A percentile compares a stretch with the other conserved stretches of the same genome.
These are phyloP conservation scores for Microtus pennsylvanicus DNA, from an alignment of 2,113 vertebrate species.

Conservation along the genomic window DNA sequence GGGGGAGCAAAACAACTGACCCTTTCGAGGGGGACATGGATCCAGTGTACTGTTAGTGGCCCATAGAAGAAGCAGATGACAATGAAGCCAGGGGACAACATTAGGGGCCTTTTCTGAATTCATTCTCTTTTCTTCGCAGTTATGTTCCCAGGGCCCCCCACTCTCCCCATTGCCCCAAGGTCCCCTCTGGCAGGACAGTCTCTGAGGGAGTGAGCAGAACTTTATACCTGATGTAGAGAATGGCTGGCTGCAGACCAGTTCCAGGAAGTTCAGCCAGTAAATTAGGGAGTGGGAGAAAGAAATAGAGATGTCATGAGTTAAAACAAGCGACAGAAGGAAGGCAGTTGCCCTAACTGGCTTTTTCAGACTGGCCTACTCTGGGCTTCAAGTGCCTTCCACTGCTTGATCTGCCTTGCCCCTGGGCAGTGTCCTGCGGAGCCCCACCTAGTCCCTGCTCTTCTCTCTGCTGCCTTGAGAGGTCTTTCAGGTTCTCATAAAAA, in stretches of 20 bases:
- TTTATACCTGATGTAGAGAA: conserved; percentile 68
- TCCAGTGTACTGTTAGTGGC: conserved; percentile 75
- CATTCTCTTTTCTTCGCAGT: neutral
- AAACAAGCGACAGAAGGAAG: conserved; percentile 54
- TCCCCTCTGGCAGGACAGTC: conserved; percentile 11
- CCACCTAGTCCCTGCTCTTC: neutral
- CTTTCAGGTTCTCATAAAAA: neutral
- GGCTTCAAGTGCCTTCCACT: neutral
- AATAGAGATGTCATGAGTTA: conserved; percentile 75
- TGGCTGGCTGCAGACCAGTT: conserved; percentile 64
- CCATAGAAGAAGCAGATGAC: conserved; percentile 53
- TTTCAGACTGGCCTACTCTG: neutral
- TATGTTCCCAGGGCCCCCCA: neutral
- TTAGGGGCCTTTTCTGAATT: neutral
- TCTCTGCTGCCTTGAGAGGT: neutral
- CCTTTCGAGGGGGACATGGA: conserved; percentile 77
- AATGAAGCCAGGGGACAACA: conserved; percentile 29
- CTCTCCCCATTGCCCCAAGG: neutral
- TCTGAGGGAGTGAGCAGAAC: neutral
- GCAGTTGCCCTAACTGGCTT: neutral
- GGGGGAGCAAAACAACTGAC: conserved; percentile 62
- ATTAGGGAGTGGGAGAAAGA: conserved; percentile 59
- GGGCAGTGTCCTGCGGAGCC: neutral
- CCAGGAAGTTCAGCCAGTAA: conserved; percentile 67
- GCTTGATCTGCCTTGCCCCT: neutral